Percentiles rank a stretch among this genome's conserved stretches.
phyloP scores from a whole-genome alignment of 2,888 invertebrate genomes.

The Philhelius pedissequus region DNA sequence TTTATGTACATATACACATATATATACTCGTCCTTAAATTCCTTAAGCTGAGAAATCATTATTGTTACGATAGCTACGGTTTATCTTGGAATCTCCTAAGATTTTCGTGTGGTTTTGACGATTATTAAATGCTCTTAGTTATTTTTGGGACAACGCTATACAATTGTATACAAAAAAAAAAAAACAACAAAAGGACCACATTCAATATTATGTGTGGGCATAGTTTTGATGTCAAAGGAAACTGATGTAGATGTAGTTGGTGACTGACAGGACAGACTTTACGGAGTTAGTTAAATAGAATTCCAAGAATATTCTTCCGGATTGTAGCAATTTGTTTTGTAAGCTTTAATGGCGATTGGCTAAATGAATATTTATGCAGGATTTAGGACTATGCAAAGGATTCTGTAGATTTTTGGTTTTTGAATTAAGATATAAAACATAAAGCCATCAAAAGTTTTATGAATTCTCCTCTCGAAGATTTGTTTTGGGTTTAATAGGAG shows the following conservation, averaged over 20 bases:
- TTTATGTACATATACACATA: too few species aligned
- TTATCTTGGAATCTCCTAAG: neutral
- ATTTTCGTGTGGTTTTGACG: slow-evolving; percentile 5
- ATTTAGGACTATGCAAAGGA: neutral
- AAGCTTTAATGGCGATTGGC: neutral
- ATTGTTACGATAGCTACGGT: slow-evolving; percentile 5
- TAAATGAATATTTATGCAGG: neutral
- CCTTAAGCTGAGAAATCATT: neutral
- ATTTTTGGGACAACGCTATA: neutral
- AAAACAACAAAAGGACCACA: neutral
- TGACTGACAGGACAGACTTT: too few species aligned
- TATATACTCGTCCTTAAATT: neutral
- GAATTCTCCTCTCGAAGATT: neutral
- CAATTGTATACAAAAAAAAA: neutral
- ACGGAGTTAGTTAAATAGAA: neutral
- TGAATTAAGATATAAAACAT: neutral
- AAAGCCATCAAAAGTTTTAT: neutral
- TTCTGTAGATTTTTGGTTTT: neutral
- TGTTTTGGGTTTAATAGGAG: neutral
- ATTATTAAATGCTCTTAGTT: slow-evolving; percentile 15
- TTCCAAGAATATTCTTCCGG: neutral
- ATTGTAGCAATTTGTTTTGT: slow-evolving; percentile 5
- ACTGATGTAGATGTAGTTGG: neutral
- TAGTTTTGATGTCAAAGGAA: neutral
- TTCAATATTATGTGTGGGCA: neutral